A percentile compares a stretch with the other conserved stretches of the same genome.
Evolutionary conservation across 1,140 invertebrate genomes (phyloP).

Genomic region (Neodiprion fabricii): DNA sequence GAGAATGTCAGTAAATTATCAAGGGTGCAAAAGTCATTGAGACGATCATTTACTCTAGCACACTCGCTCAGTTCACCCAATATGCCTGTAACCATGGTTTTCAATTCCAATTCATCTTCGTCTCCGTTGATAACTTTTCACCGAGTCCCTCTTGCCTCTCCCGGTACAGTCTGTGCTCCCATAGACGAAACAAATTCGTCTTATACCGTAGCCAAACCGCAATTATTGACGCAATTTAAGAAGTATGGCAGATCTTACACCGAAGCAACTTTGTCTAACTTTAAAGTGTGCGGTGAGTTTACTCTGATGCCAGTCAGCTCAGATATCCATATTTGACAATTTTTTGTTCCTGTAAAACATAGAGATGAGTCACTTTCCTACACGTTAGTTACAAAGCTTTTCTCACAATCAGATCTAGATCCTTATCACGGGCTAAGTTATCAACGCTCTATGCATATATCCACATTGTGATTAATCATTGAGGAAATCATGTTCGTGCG

Average conservation of each 20-base stretch:
- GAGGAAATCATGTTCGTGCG: no score
- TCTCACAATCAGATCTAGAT: no score
- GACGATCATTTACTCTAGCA: slow-evolving; percentile 41
- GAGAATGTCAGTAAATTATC: not conserved
- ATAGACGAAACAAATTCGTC: not conserved
- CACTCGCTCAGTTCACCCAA: slow-evolving; percentile 60
- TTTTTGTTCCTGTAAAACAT: no score
- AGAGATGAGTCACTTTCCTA: no score
- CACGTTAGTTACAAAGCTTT: no score
- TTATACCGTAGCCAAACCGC: not conserved
- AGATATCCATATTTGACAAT: not conserved
- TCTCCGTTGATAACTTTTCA: slow-evolving; percentile 41
- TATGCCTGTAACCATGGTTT: slow-evolving; percentile 42
- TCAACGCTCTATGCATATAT: no score
- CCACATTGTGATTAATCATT: no score
- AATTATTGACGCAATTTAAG: slow-evolving; percentile 27
- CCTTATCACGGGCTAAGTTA: no score
- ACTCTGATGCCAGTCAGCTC: slow-evolving; percentile 17
- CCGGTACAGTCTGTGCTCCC: slow-evolving; percentile 20
- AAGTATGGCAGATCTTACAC: slow-evolving; percentile 53
- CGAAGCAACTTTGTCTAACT: slow-evolving; percentile 44
- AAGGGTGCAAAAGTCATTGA: slow-evolving; percentile 27
- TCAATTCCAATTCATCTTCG: slow-evolving; percentile 19
- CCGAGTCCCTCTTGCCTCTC: slow-evolving; percentile 40
- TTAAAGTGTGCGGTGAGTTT: slow-evolving; percentile 51